Conservation (phyloP, 2,113 vertebrate species). For the Pavo muticus region DNA sequence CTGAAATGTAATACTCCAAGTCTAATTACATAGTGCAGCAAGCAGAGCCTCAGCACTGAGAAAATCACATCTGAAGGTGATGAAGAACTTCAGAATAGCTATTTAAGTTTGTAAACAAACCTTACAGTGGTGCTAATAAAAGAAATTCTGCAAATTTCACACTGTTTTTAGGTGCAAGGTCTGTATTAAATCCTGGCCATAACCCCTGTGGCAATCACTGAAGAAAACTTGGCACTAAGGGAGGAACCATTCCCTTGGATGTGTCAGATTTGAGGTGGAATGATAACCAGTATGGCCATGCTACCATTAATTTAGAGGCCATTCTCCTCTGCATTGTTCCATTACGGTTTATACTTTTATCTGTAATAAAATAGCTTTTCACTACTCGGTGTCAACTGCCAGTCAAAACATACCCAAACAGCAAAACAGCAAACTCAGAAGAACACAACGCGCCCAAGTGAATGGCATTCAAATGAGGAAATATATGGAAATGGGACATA, state of each 20-base stretch:
- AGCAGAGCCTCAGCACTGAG: neutral
- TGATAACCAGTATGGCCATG: neutral
- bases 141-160: neutral
- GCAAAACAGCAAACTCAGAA: neutral
- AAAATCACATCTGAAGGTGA: neutral
- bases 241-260: neutral
- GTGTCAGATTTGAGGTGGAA: neutral
- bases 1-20: neutral
- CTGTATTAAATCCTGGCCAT: accelerated
- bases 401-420: neutral
- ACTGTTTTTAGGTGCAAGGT: accelerated
- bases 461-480: neutral
- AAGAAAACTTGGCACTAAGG: neutral
- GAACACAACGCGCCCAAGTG: neutral
- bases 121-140: neutral
- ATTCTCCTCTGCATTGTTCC: neutral
- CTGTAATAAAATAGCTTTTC: neutral
- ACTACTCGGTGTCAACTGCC: neutral
- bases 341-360: neutral
- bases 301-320: neutral
- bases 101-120: neutral
- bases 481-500: neutral
- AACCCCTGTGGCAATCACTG: neutral
- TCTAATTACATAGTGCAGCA: neutral
- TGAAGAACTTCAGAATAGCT: neutral